These are phyloP conservation scores for Drosophila bifasciata DNA, from an alignment of 1,140 invertebrate genomes.

Conservation along the genomic window DNA sequence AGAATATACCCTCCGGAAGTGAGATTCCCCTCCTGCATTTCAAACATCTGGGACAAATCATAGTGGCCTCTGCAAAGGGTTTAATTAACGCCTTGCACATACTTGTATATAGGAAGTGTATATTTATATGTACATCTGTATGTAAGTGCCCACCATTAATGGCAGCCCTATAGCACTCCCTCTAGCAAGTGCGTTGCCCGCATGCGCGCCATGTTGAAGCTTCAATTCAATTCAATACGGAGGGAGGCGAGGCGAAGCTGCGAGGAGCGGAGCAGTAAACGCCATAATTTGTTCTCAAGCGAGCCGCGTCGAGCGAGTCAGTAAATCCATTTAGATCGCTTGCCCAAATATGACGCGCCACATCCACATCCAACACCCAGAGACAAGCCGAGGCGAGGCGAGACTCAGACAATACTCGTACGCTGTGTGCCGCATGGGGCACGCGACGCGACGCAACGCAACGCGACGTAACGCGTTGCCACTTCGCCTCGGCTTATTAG, in stretches of 20 bases:
- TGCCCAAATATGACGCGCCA: slow-evolving; percentile 59
- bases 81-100: too few species aligned
- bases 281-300: slow-evolving; percentile 70
- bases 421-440: slow-evolving; percentile 38
- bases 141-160: slow-evolving; percentile 28
- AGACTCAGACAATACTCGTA: slow-evolving; percentile 32
- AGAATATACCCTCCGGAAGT: too few species aligned
- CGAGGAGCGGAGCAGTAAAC: slow-evolving; percentile 22
- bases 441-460: slow-evolving; percentile 54
- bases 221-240: slow-evolving; percentile 62
- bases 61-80: too few species aligned
- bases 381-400: neutral
- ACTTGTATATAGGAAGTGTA: neutral
- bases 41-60: too few species aligned
- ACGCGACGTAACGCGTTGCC: slow-evolving; percentile 45
- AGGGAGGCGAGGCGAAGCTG: slow-evolving; percentile 3
- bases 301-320: slow-evolving; percentile 59
- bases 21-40: too few species aligned
- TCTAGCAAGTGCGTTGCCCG: slow-evolving; percentile 21
- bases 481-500: slow-evolving; percentile 72
- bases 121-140: neutral
- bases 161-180: neutral
- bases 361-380: neutral
- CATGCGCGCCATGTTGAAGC: slow-evolving; percentile 27
- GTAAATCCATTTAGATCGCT: slow-evolving; percentile 65